These are phyloP conservation scores for Mesoligia furuncula DNA, from an alignment of 2,888 invertebrate genomes.

Conservation along the genomic window DNA sequence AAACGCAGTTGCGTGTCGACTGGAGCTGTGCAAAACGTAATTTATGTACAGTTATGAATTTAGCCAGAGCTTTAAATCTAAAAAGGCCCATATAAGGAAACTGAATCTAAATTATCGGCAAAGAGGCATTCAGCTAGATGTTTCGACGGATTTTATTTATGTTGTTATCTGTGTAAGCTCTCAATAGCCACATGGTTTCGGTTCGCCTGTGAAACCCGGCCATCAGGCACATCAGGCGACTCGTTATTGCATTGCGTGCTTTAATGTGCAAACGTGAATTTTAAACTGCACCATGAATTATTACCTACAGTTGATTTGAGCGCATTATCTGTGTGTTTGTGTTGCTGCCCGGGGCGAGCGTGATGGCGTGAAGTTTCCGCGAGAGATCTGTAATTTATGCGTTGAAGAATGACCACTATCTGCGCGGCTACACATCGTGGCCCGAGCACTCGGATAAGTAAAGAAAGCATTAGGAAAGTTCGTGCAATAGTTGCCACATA, in stretches of 20 bases:
- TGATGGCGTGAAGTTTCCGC: constrained; percentile 75
- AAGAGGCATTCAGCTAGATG: constrained; percentile 61
- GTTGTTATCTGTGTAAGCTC: constrained; percentile 63
- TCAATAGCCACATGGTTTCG: constrained; percentile 64
- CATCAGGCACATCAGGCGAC: constrained; percentile 66
- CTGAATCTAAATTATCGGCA: constrained; percentile 65
- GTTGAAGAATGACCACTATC: constrained; percentile 78
- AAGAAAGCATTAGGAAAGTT: constrained; percentile 59
- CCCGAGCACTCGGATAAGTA: constrained; percentile 49
- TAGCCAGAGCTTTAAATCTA: constrained; percentile 64
- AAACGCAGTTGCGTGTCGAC: constrained; percentile 60
- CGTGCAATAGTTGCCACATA: constrained; percentile 56
- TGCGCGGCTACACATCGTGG: constrained; percentile 61
- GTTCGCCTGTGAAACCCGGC: constrained; percentile 77
- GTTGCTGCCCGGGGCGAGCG: constrained; percentile 75
- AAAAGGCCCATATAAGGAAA: constrained; percentile 69
- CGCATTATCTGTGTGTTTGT: constrained; percentile 76
- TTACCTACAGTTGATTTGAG: constrained; percentile 74
- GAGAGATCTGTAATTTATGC: constrained; percentile 76
- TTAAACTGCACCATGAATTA: constrained; percentile 70
- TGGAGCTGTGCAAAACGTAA: constrained; percentile 63
- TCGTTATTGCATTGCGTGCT: constrained; percentile 79
- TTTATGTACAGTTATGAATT: constrained; percentile 70
- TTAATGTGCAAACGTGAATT: constrained; percentile 79
- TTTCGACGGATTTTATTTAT: constrained; percentile 68